Base-by-base conservation (phyloP, 2,888 invertebrate species). In the Perithous albicinctus region DNA sequence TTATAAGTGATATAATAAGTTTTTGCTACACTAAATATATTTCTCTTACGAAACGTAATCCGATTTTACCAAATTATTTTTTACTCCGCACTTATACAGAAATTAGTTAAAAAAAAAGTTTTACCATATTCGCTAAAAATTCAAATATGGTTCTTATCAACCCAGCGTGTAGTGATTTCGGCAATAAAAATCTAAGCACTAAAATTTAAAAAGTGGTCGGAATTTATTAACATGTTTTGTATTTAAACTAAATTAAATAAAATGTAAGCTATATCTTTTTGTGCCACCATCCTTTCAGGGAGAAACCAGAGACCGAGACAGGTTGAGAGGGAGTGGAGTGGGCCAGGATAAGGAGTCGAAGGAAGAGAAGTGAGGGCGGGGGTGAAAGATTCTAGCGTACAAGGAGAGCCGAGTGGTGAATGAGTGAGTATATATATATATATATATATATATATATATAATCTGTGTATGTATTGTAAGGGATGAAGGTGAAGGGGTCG, bases 401-500 rank as follows among this genome's bases (percentile, higher is more conserved):
- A 87, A 85, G 84, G 84, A 77, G 84, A 85, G 83, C 84, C 80
- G 82, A 72, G 70, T 59, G 80, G 69, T 70, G 75, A 70, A 80
- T 67, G 66, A 69, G 69, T 51, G 73, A 64, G 6, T 23, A 2
- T 38, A 12, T 20, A 23, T 15, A n/a, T 8, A 35, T 15, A 18
- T 59, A 18, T 35, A 7, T 56, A 6, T 15, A 6, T 56, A 10
- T 51, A 26, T 35, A 7, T 56, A 6, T 15, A 6, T 56, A 10
- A 26, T 12, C 5, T 1, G n/a, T 51, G 26, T 29, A 26, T 32
- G 29, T 32, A 59, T 15, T 59, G 32, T 15, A 15, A 32, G 35
- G 51, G 74, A 46, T 41, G 54, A 66, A 63, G 64, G 67, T 56
- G 61, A 61, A 70, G 64, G 56, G 74, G 73, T 82, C 66, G 75